phyloP scores from a whole-genome alignment of 2,113 vertebrate species.

The Emydura subglobosa region DNA sequence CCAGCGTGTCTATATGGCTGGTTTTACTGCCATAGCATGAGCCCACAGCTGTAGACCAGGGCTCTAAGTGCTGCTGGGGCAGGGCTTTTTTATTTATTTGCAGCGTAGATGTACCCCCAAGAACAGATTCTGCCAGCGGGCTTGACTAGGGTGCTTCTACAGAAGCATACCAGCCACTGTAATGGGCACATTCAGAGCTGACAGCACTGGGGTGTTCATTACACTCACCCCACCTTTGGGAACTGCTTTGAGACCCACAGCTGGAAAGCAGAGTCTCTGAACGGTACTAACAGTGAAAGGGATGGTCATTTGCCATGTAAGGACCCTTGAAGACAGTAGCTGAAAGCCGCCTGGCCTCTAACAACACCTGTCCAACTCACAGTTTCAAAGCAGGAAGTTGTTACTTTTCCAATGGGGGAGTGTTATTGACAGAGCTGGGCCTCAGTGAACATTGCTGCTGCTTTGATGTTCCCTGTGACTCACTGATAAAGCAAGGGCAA shows the following conservation, averaged over 20 bases:
- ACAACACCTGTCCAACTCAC: not conserved
- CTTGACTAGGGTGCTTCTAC: not conserved
- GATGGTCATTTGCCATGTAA: not conserved
- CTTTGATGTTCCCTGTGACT: fast-evolving
- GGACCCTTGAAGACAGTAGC: not conserved
- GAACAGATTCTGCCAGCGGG: not conserved
- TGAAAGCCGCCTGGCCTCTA: not conserved
- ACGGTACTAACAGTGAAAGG: not conserved
- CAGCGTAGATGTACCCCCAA: not conserved
- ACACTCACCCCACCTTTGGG: not conserved
- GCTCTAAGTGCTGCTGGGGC: not conserved
- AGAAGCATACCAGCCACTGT: not conserved
- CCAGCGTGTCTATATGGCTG: no score
- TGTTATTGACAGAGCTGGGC: not conserved
- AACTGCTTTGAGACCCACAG: not conserved
- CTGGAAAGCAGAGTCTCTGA: not conserved
- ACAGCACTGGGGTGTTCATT: not conserved
- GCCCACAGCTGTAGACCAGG: not conserved
- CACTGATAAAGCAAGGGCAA: fast-evolving
- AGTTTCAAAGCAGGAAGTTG: not conserved
- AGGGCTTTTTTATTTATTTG: not conserved
- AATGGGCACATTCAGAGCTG: not conserved
- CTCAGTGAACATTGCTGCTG: not conserved
- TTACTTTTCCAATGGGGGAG: not conserved
- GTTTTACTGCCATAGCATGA: not conserved